Base-by-base conservation (phyloP, 2,888 invertebrate genomes). In the Xiphydria camelus region DNA sequence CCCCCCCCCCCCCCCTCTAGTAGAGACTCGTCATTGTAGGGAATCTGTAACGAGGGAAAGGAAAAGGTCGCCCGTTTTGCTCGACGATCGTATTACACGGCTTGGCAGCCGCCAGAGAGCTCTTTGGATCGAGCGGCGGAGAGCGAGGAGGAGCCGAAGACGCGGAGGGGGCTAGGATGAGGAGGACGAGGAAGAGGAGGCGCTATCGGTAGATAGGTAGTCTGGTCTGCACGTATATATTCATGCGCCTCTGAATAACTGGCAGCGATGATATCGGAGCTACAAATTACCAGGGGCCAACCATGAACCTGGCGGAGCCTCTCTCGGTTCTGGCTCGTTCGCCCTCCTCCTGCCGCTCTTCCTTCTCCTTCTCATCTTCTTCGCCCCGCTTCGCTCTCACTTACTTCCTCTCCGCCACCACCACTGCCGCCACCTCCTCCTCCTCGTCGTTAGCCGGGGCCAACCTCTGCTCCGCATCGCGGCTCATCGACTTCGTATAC, bases 271-370 rank as follows among this genome's bases (percentile, higher is more conserved):
- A 65, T 65, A 65, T 66, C 66, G 56, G 42, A 49, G 54, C 52
- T 62, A 62, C 64, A 66, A 64, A 64, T 64, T 64, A 64, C 64
- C 57, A 52, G 44, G 55, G 56, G 57, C 54, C 54, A 58, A 62
- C 61, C 64, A 49, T 53, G 56, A 52, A 55, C 50, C 36, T 49
- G n/a, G 44, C 47, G 44, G 41, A 41, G 47, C 37, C 48, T 34
- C 22, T 12, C 32, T 29, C 14, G 29, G 15, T 29, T 29, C 29
- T 29, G 29, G 4, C 41, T 14, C 32, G 29, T 26, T 43, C 35
- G 35, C 35, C 38, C n/a, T 23, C 22, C 25, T 36, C 35, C 40
- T 19, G 41, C 9, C 20, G 21, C 42, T 41, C 36, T 45, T 39
- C 37, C 43, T 14, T 31, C 22, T 33, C 43, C 40, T 29, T 49